Evolutionary conservation across 1,140 invertebrate species (phyloP).

Genomic region (Lucilia sericata): DNA sequence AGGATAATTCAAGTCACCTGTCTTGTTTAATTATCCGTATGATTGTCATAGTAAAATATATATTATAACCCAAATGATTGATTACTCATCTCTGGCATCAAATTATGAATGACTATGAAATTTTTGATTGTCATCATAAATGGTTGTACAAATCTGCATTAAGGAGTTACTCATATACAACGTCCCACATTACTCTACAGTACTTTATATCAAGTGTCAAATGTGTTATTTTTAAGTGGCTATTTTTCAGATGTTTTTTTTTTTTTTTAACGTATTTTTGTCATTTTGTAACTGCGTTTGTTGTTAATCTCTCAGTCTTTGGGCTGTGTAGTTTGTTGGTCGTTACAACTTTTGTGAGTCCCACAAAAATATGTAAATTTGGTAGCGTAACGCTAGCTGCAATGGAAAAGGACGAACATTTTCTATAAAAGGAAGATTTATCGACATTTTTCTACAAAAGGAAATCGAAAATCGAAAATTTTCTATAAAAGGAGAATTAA

Average conservation of each 20-base stretch:
- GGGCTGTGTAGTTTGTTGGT: not conserved
- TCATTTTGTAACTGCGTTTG: conserved; percentile 5
- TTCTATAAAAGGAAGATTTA: too few relatives aligned
- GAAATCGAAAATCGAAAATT: too few relatives aligned
- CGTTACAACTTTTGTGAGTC: not conserved
- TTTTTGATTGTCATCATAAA: not conserved
- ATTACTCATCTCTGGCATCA: too few relatives aligned
- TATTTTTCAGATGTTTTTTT: conserved; percentile 9
- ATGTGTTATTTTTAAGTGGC: conserved; percentile 23
- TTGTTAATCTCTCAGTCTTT: not conserved
- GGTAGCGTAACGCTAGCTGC: not conserved
- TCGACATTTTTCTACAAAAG: too few relatives aligned
- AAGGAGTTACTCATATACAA: not conserved
- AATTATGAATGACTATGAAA: not conserved
- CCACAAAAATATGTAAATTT: not conserved
- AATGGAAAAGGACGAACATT: not conserved
- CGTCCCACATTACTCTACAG: conserved; percentile 12
- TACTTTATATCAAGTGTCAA: conserved; percentile 13
- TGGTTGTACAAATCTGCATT: conserved; percentile 3
- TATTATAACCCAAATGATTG: too few relatives aligned
- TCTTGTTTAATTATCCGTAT: too few relatives aligned
- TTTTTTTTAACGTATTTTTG: not conserved
- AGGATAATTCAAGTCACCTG: too few relatives aligned
- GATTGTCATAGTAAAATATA: too few relatives aligned
- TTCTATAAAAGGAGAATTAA: too few relatives aligned